Conservation (phyloP, 1,140 invertebrate genomes). For the Spodoptera frugiperda region DNA sequence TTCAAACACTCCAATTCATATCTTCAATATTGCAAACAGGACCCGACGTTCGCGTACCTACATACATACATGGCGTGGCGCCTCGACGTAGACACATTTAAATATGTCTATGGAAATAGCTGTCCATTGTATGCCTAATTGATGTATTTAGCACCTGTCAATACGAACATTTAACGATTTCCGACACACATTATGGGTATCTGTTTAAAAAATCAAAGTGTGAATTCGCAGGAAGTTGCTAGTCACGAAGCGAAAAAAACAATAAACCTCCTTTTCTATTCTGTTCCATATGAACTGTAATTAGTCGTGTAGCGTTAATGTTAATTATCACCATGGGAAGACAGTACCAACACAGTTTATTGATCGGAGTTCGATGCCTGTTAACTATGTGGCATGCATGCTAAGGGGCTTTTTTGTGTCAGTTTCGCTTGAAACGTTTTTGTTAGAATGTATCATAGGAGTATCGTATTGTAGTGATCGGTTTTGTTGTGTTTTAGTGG, state of each 20-base stretch:
- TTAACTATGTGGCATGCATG: constrained; percentile 55
- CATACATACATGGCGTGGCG: constrained; percentile 18
- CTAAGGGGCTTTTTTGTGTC: constrained; percentile 56
- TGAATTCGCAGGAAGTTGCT: not conserved
- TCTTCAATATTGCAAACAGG: constrained; percentile 3
- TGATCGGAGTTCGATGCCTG: constrained; percentile 61
- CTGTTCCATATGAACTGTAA: constrained; percentile 18
- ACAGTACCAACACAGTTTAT: constrained; percentile 46
- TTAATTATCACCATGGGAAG: constrained; percentile 51
- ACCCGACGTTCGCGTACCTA: not conserved
- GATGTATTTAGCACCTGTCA: constrained; percentile 35
- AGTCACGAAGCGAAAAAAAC: constrained; percentile 27
- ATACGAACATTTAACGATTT: constrained; percentile 32
- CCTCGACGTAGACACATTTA: constrained; percentile 25
- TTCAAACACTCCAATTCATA: constrained; percentile 8
- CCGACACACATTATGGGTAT: constrained; percentile 6
- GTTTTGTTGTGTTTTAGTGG: not conserved
- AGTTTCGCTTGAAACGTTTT: constrained; percentile 30
- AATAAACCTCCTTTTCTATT: constrained; percentile 16
- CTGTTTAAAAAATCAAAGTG: constrained; percentile 8
- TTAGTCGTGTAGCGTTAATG: constrained; percentile 49
- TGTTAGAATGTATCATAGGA: constrained; percentile 14
- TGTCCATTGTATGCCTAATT: constrained; percentile 34
- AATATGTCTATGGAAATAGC: constrained; percentile 33
- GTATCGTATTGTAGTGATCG: not conserved